Conservation (phyloP, 2,797 vertebrate genomes). For the Erithacus rubecula region DNA sequence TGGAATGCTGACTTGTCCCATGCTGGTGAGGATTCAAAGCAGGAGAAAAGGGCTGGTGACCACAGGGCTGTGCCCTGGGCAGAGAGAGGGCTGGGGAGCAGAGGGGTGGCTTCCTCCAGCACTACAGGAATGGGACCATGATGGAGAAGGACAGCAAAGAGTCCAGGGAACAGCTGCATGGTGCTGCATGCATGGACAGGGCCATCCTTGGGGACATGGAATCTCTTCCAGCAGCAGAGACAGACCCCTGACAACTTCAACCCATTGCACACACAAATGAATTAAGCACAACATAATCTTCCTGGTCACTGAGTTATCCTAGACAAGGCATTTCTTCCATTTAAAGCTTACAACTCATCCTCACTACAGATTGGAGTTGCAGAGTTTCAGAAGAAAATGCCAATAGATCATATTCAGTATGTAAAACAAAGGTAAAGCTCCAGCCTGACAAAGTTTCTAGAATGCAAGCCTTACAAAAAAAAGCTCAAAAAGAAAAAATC, state of each 20-base stretch:
- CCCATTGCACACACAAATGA: neutral
- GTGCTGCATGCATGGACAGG: rapidly evolving
- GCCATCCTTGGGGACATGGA: neutral
- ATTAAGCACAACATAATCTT: neutral
- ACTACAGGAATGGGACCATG: rapidly evolving
- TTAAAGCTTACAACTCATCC: neutral
- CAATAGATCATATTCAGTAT: neutral
- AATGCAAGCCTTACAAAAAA: neutral
- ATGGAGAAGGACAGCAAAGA: neutral
- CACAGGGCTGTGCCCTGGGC: neutral
- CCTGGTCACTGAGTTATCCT: neutral
- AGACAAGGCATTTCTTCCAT: neutral
- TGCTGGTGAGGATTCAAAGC: neutral
- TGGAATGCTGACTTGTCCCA: neutral
- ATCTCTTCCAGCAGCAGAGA: neutral
- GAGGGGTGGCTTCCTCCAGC: neutral
- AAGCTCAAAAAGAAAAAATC: neutral
- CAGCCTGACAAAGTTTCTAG: neutral
- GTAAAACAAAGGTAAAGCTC: neutral
- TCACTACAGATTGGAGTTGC: neutral
- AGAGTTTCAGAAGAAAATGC: neutral
- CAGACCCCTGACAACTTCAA: neutral
- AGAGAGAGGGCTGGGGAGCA: neutral
- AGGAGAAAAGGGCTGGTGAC: neutral
- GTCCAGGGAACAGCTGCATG: neutral